Conservation (phyloP, 2,888 invertebrate genomes). For the Cryptus armator region DNA sequence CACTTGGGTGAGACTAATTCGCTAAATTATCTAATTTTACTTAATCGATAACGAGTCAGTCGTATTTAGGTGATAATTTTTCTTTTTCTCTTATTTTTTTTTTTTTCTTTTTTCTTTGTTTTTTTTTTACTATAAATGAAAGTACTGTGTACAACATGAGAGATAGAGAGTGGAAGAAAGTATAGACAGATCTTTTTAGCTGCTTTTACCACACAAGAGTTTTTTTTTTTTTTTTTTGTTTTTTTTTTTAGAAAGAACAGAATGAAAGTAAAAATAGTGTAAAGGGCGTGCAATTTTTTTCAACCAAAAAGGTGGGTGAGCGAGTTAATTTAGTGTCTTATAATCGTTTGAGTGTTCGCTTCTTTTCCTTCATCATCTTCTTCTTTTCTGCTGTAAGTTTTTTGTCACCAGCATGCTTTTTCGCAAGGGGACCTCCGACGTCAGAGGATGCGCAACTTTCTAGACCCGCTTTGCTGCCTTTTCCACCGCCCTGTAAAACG, state of each 20-base stretch:
- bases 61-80: constrained; percentile 63
- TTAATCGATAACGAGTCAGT: constrained; percentile 53
- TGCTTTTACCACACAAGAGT: constrained; percentile 74
- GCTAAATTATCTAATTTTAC: constrained; percentile 59
- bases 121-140: constrained; percentile 57
- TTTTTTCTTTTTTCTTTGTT: constrained; percentile 24
- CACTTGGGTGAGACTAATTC: constrained; percentile 60
- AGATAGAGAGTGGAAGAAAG: constrained; percentile 42
- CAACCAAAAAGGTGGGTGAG: constrained; percentile 47
- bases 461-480: constrained; percentile 84
- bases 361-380: constrained; percentile 93
- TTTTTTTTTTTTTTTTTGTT: constrained; percentile 56
- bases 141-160: constrained; percentile 40
- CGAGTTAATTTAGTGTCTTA: constrained; percentile 85
- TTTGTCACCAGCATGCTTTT: constrained; percentile 94
- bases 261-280: constrained; percentile 51
- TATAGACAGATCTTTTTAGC: constrained; percentile 76
- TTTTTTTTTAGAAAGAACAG: constrained; percentile 53
- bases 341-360: constrained; percentile 94
- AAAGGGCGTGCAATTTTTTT: constrained; percentile 14
- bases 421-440: constrained; percentile 91
- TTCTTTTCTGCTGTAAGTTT: constrained; percentile 90
- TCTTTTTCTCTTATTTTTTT: constrained; percentile 23
- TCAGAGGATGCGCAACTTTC: constrained; percentile 83
- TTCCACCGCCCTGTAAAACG: constrained; percentile 78